Base-by-base conservation (phyloP, 2,797 vertebrate genomes). In the Mallotus villosus region DNA sequence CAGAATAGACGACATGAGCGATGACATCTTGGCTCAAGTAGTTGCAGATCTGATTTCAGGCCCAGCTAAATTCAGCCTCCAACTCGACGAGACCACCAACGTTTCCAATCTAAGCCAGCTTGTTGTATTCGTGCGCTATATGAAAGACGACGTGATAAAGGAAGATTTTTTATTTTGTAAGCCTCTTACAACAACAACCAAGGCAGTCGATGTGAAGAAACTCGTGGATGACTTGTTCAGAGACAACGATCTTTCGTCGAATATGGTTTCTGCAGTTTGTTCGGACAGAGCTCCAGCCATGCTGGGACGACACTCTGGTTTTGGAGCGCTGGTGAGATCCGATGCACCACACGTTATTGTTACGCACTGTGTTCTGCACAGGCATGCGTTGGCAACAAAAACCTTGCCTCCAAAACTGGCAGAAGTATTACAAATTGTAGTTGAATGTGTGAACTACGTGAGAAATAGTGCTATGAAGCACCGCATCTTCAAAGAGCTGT, bases 241-340 rank as follows among this genome's bases (percentile, higher is more conserved):
- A 77, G 75, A 73, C 72, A 74, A 77, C 72, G 58, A 74, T 77
- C 66, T 77, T 76, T 76, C 32, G 29, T 76, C 53, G 74, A 9
- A 76, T 76, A 76, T 76, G 63, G 74, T 76, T 73, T 76, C 74
- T 76, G 74, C 70, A 73, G 70, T 76, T 76, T 65, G 71, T 72
- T 55, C 21, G 63, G 29, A 58, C 32, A 53, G 71, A 72, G 69
- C 69, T 75, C 74, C 74, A 75, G 74, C 22, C 63, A 67, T 76
- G 74, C 68, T 73, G 63, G 70, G 60, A 71, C 2, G 59, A 71
- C 1, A 74, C 0, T 55, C 74, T 78, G 72, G 67, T 55, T 69
- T 69, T 69, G 67, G 49, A 3, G 67, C 67, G 67, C 67, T 69
- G 7, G 67, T 69, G 37, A 69, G 61, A 51, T 0, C 58, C 4